Evolutionary conservation across 2,113 vertebrate species (phyloP).

Genomic region (Dolichotis patagonum): DNA sequence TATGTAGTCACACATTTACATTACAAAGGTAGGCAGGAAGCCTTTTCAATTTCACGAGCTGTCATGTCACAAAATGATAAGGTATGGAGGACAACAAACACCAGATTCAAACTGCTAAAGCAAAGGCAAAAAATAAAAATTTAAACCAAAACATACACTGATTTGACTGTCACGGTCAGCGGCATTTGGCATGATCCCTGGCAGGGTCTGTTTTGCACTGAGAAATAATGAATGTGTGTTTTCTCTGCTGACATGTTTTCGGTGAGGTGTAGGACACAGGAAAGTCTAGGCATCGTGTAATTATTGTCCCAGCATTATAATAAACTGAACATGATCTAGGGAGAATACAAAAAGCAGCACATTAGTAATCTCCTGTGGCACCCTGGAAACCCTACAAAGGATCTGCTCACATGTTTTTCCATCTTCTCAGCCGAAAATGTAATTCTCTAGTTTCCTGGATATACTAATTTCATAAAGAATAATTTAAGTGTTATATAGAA

Average conservation of each 20-base stretch:
- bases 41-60: slow-evolving; percentile 55
- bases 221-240: slow-evolving; percentile 46
- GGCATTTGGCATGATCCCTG: slow-evolving; percentile 66
- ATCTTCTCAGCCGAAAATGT: slow-evolving; percentile 68
- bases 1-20: slow-evolving; percentile 1
- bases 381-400: slow-evolving; percentile 77
- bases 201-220: slow-evolving; percentile 60
- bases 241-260: slow-evolving; percentile 66
- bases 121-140: slow-evolving; percentile 65
- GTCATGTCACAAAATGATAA: slow-evolving; percentile 62
- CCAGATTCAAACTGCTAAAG: slow-evolving; percentile 54
- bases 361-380: slow-evolving; percentile 63
- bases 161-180: slow-evolving; percentile 59
- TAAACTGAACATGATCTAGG: slow-evolving; percentile 69
- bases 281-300: slow-evolving; percentile 65
- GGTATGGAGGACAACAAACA: slow-evolving; percentile 46
- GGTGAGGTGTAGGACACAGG: slow-evolving; percentile 51
- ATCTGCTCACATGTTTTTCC: slow-evolving; percentile 70
- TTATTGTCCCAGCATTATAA: slow-evolving; percentile 63
- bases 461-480: slow-evolving; percentile 80
- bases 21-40: slow-evolving; percentile 44
- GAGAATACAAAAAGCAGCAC: slow-evolving; percentile 64
- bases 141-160: slow-evolving; percentile 68
- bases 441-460: slow-evolving; percentile 75
- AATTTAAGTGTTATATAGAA: slow-evolving; percentile 77